These are phyloP conservation scores for Vombatus ursinus DNA, from an alignment of 2,113 vertebrate genomes.

Conservation along the genomic window DNA sequence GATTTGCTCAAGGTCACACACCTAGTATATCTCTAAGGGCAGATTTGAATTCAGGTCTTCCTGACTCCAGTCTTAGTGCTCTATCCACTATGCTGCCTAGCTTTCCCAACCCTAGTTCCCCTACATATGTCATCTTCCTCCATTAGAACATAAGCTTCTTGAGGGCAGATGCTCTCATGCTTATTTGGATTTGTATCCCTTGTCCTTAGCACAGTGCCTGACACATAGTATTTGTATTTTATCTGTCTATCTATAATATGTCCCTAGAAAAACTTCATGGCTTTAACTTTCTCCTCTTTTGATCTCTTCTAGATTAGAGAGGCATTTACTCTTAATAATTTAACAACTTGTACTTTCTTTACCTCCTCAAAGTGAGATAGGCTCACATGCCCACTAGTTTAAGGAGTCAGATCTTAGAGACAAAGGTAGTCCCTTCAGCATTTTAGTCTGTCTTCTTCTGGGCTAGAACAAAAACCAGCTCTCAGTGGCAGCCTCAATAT, in stretches of 20 bases:
- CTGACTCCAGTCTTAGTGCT: not conserved
- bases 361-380: not conserved
- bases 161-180: not conserved
- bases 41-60: not conserved
- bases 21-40: not conserved
- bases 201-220: not conserved
- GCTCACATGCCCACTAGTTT: not conserved
- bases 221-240: not conserved
- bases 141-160: not conserved
- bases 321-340: not conserved
- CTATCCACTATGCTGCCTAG: not conserved
- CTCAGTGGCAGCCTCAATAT: not conserved
- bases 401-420: not conserved
- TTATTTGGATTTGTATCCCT: too few relatives aligned
- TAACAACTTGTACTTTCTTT: too few relatives aligned
- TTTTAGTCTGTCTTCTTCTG: not conserved
- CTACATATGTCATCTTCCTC: not conserved
- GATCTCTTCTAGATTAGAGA: not conserved
- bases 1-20: not conserved
- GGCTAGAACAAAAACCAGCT: not conserved
- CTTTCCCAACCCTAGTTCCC: not conserved
- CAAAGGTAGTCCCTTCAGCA: conserved; percentile 2
- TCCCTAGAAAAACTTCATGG: not conserved
- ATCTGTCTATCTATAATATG: not conserved
- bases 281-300: not conserved